Conservation (phyloP, 2,797 vertebrate species). For the Propithecus perrieri region DNA sequence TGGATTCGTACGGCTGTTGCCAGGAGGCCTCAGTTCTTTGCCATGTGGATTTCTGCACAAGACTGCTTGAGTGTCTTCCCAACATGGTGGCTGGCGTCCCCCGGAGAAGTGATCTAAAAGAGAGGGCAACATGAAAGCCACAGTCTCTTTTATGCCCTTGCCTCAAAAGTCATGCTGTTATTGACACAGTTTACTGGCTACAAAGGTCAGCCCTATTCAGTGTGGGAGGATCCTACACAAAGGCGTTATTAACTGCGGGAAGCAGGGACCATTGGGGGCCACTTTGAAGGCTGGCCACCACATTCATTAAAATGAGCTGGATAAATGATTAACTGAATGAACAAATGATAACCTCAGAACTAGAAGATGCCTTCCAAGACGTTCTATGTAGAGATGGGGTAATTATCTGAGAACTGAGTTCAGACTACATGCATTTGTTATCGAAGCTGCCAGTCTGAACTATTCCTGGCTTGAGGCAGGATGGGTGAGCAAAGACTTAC, state of each 20-base stretch:
- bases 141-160: not conserved
- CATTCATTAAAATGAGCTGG: not conserved
- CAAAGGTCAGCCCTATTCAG: not conserved
- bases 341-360: not conserved
- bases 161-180: not conserved
- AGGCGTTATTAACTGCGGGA: not conserved
- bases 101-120: not conserved
- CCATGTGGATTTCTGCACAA: not conserved
- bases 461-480: not conserved
- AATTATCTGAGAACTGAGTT: not conserved
- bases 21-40: not conserved
- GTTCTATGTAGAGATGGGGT: not conserved
- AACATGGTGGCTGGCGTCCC: not conserved
- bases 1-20: accelerated
- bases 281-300: not conserved
- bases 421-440: not conserved
- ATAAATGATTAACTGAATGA: not conserved
- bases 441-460: not conserved
- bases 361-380: not conserved
- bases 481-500: not conserved
- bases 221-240: not conserved
- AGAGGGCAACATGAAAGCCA: too few species aligned
- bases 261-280: not conserved
- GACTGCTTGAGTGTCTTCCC: not conserved
- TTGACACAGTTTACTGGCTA: not conserved